A percentile compares a stretch with the other conserved stretches of the same genome.
Evolutionary conservation across 1,140 invertebrate species (phyloP).

Genomic region (Rhagoletis zephyria): DNA sequence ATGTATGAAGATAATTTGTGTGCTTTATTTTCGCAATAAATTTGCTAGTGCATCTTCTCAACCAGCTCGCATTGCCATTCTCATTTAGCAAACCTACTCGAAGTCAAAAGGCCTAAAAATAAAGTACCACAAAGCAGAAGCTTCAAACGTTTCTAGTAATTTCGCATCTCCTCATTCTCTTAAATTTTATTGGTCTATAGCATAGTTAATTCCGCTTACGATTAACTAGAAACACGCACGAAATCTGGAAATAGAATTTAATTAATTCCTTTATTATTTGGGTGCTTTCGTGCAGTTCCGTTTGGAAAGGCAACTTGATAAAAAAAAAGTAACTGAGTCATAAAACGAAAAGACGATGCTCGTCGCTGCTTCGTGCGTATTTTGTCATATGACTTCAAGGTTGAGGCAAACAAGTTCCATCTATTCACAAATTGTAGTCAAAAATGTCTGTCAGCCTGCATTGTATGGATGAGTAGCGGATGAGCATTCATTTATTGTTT

Average conservation of each 20-base stretch:
- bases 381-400: constrained; percentile 55
- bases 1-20: no score
- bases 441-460: not conserved
- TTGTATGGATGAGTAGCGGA: not conserved
- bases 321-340: not conserved
- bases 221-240: not conserved
- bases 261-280: constrained; percentile 27
- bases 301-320: constrained; percentile 12
- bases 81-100: no score
- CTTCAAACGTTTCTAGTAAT: not conserved
- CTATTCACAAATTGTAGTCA: constrained; percentile 12
- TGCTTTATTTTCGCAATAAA: not conserved
- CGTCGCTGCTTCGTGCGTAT: not conserved
- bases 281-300: constrained; percentile 22
- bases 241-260: constrained; percentile 17
- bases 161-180: not conserved
- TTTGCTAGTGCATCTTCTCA: not conserved
- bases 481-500: not conserved
- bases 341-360: not conserved
- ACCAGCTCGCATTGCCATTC: not conserved
- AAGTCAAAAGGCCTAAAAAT: no score
- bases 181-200: not conserved
- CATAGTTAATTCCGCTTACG: constrained; percentile 9
- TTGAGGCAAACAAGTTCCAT: constrained; percentile 55
- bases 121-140: not conserved